Evolutionary conservation across 2,888 invertebrate species (phyloP).

Genomic region (Rhyacophila evoluta): DNA sequence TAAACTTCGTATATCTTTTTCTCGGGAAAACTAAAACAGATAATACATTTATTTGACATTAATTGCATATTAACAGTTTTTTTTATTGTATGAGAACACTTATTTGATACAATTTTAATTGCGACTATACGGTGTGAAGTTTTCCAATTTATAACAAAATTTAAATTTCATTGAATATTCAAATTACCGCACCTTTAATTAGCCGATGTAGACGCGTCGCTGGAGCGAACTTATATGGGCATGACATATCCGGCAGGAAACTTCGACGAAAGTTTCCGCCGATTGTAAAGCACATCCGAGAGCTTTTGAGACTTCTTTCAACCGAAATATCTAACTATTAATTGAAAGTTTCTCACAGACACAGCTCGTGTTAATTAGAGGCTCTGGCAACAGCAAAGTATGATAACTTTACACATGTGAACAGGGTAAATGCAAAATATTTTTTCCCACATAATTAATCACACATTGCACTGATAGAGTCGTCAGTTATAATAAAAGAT

Average conservation of each 20-base stretch:
- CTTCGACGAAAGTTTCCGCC: conserved; percentile 4
- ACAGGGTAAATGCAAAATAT: background rate
- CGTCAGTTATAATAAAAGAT: no score
- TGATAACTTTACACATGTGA: background rate
- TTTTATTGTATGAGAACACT: no score
- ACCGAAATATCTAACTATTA: conserved; percentile 20
- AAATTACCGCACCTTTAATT: conserved; percentile 12
- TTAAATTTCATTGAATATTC: background rate
- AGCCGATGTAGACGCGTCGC: background rate
- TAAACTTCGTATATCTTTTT: no score
- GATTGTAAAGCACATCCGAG: conserved; percentile 19
- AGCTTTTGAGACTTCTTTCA: conserved; percentile 22
- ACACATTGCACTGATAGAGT: no score
- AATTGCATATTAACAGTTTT: no score
- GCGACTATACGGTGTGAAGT: background rate
- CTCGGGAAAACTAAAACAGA: no score
- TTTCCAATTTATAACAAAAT: background rate
- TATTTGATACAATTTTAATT: no score
- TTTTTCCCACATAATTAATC: no score
- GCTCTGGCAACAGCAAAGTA: background rate
- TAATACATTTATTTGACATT: no score
- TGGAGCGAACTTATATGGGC: background rate
- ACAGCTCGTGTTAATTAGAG: conserved; percentile 15
- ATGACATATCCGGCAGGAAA: conserved; percentile 1
- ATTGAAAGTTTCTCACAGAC: conserved; percentile 4